Conservation (phyloP, 2,113 vertebrate genomes). For the Charina bottae region DNA sequence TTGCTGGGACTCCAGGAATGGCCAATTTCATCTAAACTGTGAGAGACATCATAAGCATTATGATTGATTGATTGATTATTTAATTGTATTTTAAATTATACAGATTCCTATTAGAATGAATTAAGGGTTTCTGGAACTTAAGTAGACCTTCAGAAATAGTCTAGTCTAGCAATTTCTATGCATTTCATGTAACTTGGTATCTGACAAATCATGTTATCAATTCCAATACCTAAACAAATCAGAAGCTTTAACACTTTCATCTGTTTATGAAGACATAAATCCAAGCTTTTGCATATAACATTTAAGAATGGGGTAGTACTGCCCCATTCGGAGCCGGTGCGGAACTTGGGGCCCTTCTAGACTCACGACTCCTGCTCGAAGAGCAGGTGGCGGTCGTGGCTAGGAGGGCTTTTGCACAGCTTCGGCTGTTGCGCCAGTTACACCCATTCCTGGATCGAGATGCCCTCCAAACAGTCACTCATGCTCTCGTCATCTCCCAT, state of each 20-base stretch:
- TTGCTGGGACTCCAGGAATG: not conserved
- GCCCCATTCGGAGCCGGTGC: too few relatives aligned
- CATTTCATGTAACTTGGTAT: not conserved
- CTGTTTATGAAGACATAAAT: rapidly evolving
- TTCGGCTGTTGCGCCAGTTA: too few relatives aligned
- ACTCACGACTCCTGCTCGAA: too few relatives aligned
- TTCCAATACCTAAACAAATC: not conserved
- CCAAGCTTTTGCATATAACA: not conserved
- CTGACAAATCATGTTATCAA: slow-evolving; percentile 19
- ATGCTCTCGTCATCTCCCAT: too few relatives aligned
- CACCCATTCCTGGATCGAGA: too few relatives aligned
- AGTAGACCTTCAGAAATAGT: rapidly evolving
- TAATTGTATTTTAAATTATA: not conserved
- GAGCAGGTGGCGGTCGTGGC: too few relatives aligned
- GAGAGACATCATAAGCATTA: not conserved
- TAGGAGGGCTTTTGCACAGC: too few relatives aligned
- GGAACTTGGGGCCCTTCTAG: too few relatives aligned
- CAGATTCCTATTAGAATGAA: not conserved
- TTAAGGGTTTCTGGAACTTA: not conserved
- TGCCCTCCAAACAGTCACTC: too few relatives aligned
- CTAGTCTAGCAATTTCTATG: not conserved
- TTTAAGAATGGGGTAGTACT: too few relatives aligned
- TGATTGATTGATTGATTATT: not conserved
- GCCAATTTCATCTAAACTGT: not conserved
- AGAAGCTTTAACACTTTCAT: not conserved